These are phyloP conservation scores for Mylabris phalerata DNA, from an alignment of 1,140 invertebrate genomes.

Conservation along the genomic window DNA sequence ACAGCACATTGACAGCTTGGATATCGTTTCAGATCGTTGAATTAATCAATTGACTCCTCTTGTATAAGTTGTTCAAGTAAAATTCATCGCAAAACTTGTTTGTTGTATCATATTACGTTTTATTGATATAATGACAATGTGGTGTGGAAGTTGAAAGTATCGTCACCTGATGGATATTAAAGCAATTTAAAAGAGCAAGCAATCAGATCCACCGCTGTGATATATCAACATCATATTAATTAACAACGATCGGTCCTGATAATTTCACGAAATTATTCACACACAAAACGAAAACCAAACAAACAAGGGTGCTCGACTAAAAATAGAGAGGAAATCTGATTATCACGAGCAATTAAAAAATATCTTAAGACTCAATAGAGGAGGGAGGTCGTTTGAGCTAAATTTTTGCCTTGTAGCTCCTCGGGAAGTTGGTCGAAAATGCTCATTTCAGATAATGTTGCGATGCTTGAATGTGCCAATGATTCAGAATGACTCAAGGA, in stretches of 20 bases:
- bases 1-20: too few species aligned
- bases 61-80: not conserved
- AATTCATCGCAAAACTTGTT: constrained; percentile 5
- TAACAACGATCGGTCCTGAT: constrained; percentile 21
- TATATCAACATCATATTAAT: constrained; percentile 26
- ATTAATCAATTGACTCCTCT: not conserved
- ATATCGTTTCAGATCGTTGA: too few species aligned
- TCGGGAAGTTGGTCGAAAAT: too few species aligned
- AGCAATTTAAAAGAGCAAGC: constrained; percentile 9
- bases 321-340: too few species aligned
- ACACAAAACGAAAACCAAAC: constrained; percentile 5
- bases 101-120: constrained; percentile 15
- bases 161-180: constrained; percentile 11
- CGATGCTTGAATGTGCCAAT: too few species aligned
- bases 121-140: constrained; percentile 25
- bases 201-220: constrained; percentile 10
- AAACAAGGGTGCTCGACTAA: not conserved
- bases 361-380: too few species aligned
- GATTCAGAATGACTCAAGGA: too few species aligned
- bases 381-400: too few species aligned
- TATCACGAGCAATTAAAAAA: too few species aligned
- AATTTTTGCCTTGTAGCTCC: too few species aligned
- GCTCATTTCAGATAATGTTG: too few species aligned
- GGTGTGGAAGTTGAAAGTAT: constrained; percentile 13
- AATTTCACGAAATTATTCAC: constrained; percentile 30